A percentile compares a stretch with the other conserved stretches of the same genome.
Evolutionary conservation across 2,113 vertebrate genomes (phyloP).

Genomic region (Accipiter cooperii): DNA sequence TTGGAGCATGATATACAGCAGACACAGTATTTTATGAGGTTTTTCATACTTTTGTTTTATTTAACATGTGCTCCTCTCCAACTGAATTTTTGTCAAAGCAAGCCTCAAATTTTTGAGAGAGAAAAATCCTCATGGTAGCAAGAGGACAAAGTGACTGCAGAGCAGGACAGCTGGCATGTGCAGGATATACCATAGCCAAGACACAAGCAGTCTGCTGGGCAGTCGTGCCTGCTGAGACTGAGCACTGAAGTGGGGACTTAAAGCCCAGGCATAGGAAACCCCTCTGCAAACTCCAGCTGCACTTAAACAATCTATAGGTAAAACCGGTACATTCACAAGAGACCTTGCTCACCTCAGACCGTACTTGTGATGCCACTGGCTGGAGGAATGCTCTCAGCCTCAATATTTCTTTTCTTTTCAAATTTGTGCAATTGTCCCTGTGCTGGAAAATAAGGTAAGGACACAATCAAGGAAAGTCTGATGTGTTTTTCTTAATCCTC

Average conservation of each 20-base stretch:
- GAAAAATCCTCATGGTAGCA: background rate
- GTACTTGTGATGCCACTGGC: background rate
- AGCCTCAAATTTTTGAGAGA: background rate
- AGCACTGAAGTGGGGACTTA: background rate
- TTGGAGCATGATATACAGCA: background rate
- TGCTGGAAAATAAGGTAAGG: background rate
- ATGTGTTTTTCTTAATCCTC: background rate
- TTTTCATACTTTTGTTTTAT: constrained; percentile 18
- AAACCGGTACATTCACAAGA: fast-evolving
- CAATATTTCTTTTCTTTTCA: background rate
- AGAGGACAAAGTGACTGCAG: background rate
- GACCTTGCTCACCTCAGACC: background rate
- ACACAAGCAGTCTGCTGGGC: background rate
- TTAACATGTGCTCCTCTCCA: constrained; percentile 14
- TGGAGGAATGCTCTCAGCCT: background rate
- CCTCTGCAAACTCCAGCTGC: background rate
- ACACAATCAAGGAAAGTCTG: background rate
- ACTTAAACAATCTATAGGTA: background rate
- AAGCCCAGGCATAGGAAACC: background rate
- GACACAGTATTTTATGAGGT: background rate
- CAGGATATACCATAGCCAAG: fast-evolving
- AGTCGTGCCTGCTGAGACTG: background rate
- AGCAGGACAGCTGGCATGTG: background rate
- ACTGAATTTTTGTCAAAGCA: background rate
- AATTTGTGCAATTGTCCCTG: background rate